Conservation (phyloP, 64 coral and sea anemone species). For the Platygyra sinensis region DNA sequence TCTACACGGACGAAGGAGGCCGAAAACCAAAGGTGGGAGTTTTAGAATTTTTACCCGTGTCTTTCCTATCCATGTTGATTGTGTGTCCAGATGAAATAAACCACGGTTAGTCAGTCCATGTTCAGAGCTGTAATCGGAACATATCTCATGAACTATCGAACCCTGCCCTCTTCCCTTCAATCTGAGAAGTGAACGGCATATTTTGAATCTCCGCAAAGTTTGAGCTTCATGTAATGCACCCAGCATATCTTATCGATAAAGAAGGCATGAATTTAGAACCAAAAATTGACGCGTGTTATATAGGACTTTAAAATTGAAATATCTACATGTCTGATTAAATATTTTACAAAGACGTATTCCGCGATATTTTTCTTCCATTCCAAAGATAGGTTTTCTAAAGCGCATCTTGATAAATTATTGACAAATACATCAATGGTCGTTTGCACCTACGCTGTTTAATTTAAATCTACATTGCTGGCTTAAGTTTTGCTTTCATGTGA, state of each 20-base stretch:
- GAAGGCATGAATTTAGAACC: slow-evolving; percentile 29
- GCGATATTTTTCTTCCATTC: slow-evolving; percentile 4
- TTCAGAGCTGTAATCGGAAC: neutral
- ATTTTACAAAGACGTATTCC: neutral
- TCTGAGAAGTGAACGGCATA: neutral
- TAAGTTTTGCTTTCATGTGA: neutral
- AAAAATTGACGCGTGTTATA: slow-evolving; percentile 4
- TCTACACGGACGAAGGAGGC: neutral
- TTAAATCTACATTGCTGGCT: neutral
- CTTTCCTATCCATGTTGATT: neutral
- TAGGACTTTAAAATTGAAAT: slow-evolving; percentile 41
- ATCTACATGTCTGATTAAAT: slow-evolving; percentile 32
- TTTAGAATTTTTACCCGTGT: neutral
- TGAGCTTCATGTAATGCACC: neutral
- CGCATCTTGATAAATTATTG: slow-evolving; percentile 27
- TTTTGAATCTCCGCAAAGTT: neutral
- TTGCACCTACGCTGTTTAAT: slow-evolving; percentile 8
- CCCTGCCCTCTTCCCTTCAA: neutral
- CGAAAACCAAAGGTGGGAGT: slow-evolving; percentile 15
- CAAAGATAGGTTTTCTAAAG: slow-evolving; percentile 24
- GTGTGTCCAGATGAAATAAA: slow-evolving; percentile 1
- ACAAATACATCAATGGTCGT: neutral
- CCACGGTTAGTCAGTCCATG: neutral
- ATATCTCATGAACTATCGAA: neutral
- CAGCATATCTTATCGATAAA: slow-evolving; percentile 3